Evolutionary conservation across 2,797 vertebrate genomes (phyloP).

Genomic region (Florisuga fusca): DNA sequence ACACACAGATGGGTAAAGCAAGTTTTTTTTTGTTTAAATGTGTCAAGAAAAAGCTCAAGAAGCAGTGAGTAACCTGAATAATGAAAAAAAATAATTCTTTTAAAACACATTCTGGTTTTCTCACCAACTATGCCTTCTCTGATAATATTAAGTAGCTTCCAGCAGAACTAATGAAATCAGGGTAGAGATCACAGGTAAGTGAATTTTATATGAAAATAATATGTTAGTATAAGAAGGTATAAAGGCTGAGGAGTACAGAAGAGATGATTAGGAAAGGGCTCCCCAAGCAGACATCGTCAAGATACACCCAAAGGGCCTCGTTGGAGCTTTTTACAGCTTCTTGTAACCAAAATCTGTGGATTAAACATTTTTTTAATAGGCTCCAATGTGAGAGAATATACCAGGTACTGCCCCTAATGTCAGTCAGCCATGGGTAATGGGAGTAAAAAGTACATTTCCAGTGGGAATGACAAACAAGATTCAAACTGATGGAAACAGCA

Average conservation of each 20-base stretch:
- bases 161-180: too few species aligned
- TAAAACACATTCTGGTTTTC: not conserved
- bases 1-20: not conserved
- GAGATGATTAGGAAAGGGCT: not conserved
- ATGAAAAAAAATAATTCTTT: not conserved
- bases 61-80: not conserved
- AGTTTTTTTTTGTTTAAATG: not conserved
- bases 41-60: not conserved
- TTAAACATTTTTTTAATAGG: constrained; percentile 33
- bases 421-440: not conserved
- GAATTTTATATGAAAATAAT: not conserved
- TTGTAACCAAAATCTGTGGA: constrained; percentile 19
- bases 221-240: not conserved
- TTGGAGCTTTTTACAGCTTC: not conserved
- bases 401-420: not conserved
- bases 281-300: not conserved
- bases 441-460: not conserved
- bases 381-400: not conserved
- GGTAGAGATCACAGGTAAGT: not conserved
- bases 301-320: not conserved
- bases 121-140: not conserved
- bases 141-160: not conserved
- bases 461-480: not conserved
- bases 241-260: not conserved
- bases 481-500: not conserved